Conservation (phyloP, 2,797 vertebrate genomes). For the Microhierax caerulescens region DNA sequence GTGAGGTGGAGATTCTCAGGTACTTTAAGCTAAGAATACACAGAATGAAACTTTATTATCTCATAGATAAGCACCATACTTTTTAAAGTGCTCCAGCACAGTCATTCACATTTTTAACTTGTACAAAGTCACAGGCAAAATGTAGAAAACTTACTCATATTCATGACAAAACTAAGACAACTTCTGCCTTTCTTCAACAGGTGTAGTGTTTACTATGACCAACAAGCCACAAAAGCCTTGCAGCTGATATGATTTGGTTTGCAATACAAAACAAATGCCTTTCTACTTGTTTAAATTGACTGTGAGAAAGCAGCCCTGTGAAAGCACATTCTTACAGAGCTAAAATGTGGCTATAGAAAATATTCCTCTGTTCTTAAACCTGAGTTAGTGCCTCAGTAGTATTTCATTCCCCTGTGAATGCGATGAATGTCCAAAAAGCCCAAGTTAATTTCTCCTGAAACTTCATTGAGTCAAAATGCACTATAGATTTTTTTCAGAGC, state of each 20-base stretch:
- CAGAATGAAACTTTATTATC: not conserved
- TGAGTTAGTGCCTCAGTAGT: not conserved
- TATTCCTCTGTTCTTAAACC: not conserved
- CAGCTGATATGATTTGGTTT: not conserved
- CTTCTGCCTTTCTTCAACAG: not conserved
- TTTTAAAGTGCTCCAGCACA: not conserved
- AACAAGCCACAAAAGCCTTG: not conserved
- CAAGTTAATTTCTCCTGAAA: not conserved
- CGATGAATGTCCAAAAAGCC: not conserved
- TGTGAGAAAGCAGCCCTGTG: not conserved
- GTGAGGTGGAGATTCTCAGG: not conserved
- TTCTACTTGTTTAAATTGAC: not conserved
- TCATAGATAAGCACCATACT: not conserved
- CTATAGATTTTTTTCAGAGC: not conserved
- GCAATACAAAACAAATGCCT: not conserved
- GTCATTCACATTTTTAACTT: not conserved
- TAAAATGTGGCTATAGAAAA: not conserved
- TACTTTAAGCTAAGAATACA: not conserved
- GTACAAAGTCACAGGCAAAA: constrained; percentile 25
- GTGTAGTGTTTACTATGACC: not conserved
- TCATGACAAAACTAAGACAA: constrained; percentile 14
- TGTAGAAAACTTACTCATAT: constrained; percentile 44
- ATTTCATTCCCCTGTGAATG: not conserved
- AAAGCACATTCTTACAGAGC: not conserved
- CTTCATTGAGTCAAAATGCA: not conserved